Evolutionary conservation across 1,140 invertebrate genomes (phyloP), one percentile per base, ranked within the genome.

Genomic region (Saccostrea glomerata): DNA sequence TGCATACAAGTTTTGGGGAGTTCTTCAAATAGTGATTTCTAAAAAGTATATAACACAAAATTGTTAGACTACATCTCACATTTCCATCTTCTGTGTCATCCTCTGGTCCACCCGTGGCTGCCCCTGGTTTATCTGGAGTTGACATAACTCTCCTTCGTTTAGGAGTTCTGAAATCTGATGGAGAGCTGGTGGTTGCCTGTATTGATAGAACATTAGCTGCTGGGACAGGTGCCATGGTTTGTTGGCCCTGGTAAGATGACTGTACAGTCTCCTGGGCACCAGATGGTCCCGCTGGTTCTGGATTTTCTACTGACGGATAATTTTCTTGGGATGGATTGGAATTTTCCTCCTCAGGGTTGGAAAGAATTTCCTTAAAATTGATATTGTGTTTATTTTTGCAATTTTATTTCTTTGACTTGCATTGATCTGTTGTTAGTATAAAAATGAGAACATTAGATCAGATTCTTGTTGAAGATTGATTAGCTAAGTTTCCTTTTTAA

Each of bases 41-140:
- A 20, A 17, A 60, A 13, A 60, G 58, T 15, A 60, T 60, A 63
- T 23, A 36, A 36, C 36, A 13, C 17, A 15, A 60, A 40, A 20
- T 25, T 20, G 7, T 15, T 47, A 47, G 2, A 47, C 47, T 47
- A 3, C 47, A 1, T 47, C 92, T 90, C 86, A 93, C 91, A 88
- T 92, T 90, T 63, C 90, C 91, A 63, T 93, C 92, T 56, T 93
- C 92, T 54, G 92, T 91, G 0, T 90, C 89, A 73, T 90, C 87
- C 84, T 87, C 82, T 12, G 77, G 60, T n/a, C 25, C 36, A 86
- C 63, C n/a, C 36, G 86, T 70, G 15, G 84, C 73, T 60, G 58
- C 77, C 20, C 66, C 84, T 23, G 88, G n/a, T 70, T 90, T 91
- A 6, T 88, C 91, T 66, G 92, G 91, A 40, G 92, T 90, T 23